Conservation (phyloP, 2,113 vertebrate species). For the Gnathonemus longibarbis region DNA sequence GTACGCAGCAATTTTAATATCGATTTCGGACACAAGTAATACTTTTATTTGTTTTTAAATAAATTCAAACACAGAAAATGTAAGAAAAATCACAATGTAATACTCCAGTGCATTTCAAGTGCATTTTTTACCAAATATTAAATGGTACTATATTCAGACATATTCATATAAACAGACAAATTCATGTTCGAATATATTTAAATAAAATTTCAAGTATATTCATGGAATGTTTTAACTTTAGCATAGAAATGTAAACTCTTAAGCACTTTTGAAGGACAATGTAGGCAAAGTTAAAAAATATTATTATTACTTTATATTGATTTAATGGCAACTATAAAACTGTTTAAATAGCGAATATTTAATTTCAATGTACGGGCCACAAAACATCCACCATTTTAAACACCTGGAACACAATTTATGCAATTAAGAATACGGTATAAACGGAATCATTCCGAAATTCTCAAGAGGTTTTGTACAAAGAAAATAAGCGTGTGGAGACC, state of each 20-base stretch:
- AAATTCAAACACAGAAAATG: slow-evolving; percentile 90
- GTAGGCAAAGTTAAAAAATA: slow-evolving; percentile 65
- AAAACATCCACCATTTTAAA: slow-evolving; percentile 95
- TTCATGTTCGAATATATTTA: slow-evolving; percentile 81
- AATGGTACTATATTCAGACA: slow-evolving; percentile 73
- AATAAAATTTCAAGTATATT: slow-evolving; percentile 99
- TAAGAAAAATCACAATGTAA: slow-evolving; percentile 88
- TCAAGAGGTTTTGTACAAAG: slow-evolving; percentile 29
- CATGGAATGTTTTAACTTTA: slow-evolving; percentile 94
- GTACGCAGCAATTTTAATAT: neutral
- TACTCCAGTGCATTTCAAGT: slow-evolving; percentile 99
- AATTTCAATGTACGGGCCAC: slow-evolving; percentile 85
- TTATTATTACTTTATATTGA: slow-evolving; percentile 69
- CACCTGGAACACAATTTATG: slow-evolving; percentile 81
- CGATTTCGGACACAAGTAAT: slow-evolving; percentile 62
- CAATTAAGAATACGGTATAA: slow-evolving; percentile 69
- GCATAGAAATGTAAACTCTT: slow-evolving; percentile 97
- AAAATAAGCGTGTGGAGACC: slow-evolving; percentile 25
- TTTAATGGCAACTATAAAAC: slow-evolving; percentile 65
- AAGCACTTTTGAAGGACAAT: slow-evolving; percentile 70
- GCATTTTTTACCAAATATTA: slow-evolving; percentile 72
- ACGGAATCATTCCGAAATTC: slow-evolving; percentile 59
- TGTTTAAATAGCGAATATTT: slow-evolving; percentile 70
- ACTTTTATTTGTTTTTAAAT: slow-evolving; percentile 99
- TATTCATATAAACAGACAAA: slow-evolving; percentile 84